Base-by-base conservation (phyloP, 1,140 invertebrate genomes). In the Sminthurinus signatus region DNA sequence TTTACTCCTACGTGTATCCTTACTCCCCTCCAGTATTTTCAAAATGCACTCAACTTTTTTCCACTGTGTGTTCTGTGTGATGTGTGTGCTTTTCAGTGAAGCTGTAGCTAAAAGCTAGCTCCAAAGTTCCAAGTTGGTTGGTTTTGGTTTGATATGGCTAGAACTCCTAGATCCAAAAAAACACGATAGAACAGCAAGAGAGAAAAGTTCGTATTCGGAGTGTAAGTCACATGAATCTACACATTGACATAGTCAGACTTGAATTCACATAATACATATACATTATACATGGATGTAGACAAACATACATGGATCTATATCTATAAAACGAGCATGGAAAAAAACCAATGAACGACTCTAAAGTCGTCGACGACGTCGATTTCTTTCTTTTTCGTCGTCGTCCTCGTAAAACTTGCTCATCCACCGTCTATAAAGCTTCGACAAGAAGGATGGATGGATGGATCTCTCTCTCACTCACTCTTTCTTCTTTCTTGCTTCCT, bases 1-100 rank as follows among this genome's bases (percentile, higher is more conserved):
- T 46, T 46, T 46, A 5, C 44, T 46, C 44, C 44, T 46, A 46
- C 44, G 5, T n/a, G 44, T 46, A n/a, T 46, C 44, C 44, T 46
- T 4, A 10, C 44, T 46, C 44, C 44, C 44, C 44, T 46, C 44
- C 44, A 5, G 19, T 10, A 4, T 14, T 5, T 5, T 5, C 15
- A 10, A 46, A 46, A 17, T n/a, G 44, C 44, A 46, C 5, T n/a
- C 15, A 39, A 39, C 36, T 39, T 17, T 8, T 39, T 17, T 17
- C 8, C 8, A 39, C 36, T 39, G 8, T 17, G 36, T 10, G 36
- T 17, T 39, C 36, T n/a, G n/a, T n/a, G n/a, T n/a, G n/a, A n/a
- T n/a, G n/a, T n/a, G n/a, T n/a, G n/a, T n/a, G n/a, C n/a, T n/a
- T n/a, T n/a, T n/a, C n/a, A n/a, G n/a, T n/a, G n/a, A n/a, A n/a